Percentiles rank a stretch among this genome's conserved stretches.
These are phyloP conservation scores for Acrobasis repandana DNA, from an alignment of 2,888 invertebrate genomes.

Conservation along the genomic window DNA sequence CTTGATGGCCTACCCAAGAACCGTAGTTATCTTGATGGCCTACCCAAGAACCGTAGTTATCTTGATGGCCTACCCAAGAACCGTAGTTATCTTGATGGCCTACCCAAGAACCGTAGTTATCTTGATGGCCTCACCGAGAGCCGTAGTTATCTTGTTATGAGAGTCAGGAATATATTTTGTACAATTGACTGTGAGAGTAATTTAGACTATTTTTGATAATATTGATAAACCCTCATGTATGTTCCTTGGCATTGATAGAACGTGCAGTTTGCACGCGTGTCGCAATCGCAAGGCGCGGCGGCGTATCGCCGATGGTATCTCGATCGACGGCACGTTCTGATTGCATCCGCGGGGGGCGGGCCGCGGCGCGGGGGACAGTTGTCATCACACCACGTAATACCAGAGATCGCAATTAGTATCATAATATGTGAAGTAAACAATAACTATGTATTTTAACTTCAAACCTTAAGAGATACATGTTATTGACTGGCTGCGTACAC, in stretches of 20 bases:
- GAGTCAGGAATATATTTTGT: no score
- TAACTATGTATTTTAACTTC: background rate
- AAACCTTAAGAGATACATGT: background rate
- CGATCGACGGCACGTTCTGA: slow-evolving; percentile 42
- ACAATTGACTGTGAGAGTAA: no score
- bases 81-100: no score
- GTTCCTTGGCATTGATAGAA: background rate
- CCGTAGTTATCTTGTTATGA: no score
- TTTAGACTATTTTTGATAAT: no score
- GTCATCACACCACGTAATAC: background rate
- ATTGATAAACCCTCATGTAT: no score
- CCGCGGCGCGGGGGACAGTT: slow-evolving; percentile 10
- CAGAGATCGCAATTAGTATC: background rate
- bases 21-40: no score
- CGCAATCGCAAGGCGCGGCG: slow-evolving; percentile 36
- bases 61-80: no score
- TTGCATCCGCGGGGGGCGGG: slow-evolving; percentile 32
- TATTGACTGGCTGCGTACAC: background rate
- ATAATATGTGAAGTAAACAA: background rate
- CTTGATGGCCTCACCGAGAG: no score
- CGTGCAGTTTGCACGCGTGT: slow-evolving; percentile 29
- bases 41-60: no score
- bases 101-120: no score
- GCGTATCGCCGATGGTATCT: slow-evolving; percentile 34
- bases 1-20: no score